A percentile compares a stretch with the other conserved stretches of the same genome.
phyloP scores from a whole-genome alignment of 2,113 vertebrate genomes.

The Paraplagusia blochii region DNA sequence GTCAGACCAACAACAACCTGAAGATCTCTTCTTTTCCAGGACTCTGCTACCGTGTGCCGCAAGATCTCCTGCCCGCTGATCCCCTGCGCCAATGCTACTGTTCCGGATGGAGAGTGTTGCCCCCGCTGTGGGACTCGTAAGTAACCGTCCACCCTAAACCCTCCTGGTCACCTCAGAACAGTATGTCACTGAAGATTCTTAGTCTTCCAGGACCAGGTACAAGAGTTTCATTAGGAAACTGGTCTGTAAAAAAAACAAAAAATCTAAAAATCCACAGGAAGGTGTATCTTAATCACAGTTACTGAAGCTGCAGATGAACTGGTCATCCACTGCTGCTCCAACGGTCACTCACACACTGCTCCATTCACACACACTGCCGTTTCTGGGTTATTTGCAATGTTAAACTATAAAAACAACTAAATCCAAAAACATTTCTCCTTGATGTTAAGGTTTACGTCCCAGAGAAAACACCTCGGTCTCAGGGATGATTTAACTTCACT shows the following conservation, averaged over 20 bases:
- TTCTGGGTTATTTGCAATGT: slow-evolving; percentile 29
- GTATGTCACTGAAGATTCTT: too few relatives aligned
- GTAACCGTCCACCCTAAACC: slow-evolving; percentile 36
- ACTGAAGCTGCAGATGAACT: slow-evolving; percentile 25
- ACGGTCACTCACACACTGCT: slow-evolving; percentile 17
- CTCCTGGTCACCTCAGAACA: too few relatives aligned
- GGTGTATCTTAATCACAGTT: slow-evolving; percentile 9
- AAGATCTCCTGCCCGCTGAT: slow-evolving; percentile 96
- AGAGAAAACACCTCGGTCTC: slow-evolving; percentile 37
- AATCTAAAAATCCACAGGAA: slow-evolving; percentile 1
- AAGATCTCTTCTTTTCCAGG: slow-evolving; percentile 71
- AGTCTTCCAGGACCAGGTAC: too few relatives aligned
- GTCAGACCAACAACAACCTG: slow-evolving; percentile 7
- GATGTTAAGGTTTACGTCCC: slow-evolving; percentile 45
- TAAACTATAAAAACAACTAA: slow-evolving; percentile 32
- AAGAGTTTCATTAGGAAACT: too few relatives aligned
- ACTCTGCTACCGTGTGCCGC: slow-evolving; percentile 92
- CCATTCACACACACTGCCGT: slow-evolving; percentile 22
- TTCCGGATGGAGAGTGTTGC: slow-evolving; percentile 96
- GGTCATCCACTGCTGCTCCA: background rate
- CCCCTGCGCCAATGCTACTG: slow-evolving; percentile 91
- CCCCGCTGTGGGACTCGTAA: slow-evolving; percentile 94
- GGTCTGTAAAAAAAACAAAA: too few relatives aligned
- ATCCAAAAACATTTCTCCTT: slow-evolving; percentile 38
- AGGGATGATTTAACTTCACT: slow-evolving; percentile 52